These are phyloP conservation scores for Argentina silus DNA, from an alignment of 2,797 vertebrate species.

Conservation along the genomic window DNA sequence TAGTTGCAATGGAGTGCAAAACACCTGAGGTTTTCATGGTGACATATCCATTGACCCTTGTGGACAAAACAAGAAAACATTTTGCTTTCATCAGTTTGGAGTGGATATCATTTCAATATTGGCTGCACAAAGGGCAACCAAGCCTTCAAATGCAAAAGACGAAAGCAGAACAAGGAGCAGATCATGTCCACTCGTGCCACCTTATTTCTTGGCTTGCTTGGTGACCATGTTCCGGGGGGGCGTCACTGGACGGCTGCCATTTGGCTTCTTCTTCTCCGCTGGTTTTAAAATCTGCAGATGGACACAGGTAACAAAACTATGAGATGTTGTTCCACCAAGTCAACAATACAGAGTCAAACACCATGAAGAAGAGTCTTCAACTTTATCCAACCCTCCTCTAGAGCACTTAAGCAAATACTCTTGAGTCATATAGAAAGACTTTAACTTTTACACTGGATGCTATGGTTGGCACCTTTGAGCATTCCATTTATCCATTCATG, in stretches of 20 bases:
- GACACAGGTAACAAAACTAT: background rate
- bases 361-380: too few relatives aligned
- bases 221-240: slow-evolving; percentile 98
- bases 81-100: slow-evolving; percentile 71
- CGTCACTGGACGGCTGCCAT: slow-evolving; percentile 94
- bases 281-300: slow-evolving; percentile 93
- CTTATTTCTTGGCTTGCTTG: slow-evolving; percentile 98
- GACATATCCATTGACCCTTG: slow-evolving; percentile 75
- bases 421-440: too few relatives aligned
- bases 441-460: too few relatives aligned
- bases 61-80: slow-evolving; percentile 75
- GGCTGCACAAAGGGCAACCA: slow-evolving; percentile 65
- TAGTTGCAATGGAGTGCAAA: slow-evolving; percentile 82
- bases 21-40: slow-evolving; percentile 80
- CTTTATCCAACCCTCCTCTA: background rate
- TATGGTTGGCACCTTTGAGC: too few relatives aligned
- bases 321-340: background rate
- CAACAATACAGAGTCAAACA: background rate
- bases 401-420: background rate
- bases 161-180: slow-evolving; percentile 60
- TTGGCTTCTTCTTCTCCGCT: slow-evolving; percentile 98
- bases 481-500: too few relatives aligned
- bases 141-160: slow-evolving; percentile 66
- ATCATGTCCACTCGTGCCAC: slow-evolving; percentile 37
- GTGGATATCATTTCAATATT: slow-evolving; percentile 73